Percentiles rank a stretch among this genome's conserved stretches.
These are phyloP conservation scores for Ovis aries DNA, from an alignment of 2,113 vertebrate genomes.

Conservation along the genomic window ARS-UI_Ramb_v3.0 NC_056054.1:102332001-102332500, in stretches of 20 bases:
- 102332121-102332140: background rate
- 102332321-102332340: background rate
- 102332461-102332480: background rate
- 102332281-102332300: background rate
- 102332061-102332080: background rate
- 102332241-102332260: background rate
- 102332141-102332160: background rate
- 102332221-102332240: background rate
- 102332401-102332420: background rate
- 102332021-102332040: background rate
- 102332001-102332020: background rate
- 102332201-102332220: background rate
- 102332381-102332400: background rate
- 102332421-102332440: background rate
- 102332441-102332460: background rate
- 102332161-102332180: background rate
- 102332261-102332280: background rate
- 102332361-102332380: background rate
- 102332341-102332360: background rate
- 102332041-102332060: background rate
- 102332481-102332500: background rate
- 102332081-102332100: background rate
- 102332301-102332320: background rate
- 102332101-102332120: background rate
- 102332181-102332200: background rate